Evolutionary conservation across 2,888 invertebrate species (phyloP), one percentile per base, ranked within the genome.

Genomic region (Caenorhabditis virilis): DNA sequence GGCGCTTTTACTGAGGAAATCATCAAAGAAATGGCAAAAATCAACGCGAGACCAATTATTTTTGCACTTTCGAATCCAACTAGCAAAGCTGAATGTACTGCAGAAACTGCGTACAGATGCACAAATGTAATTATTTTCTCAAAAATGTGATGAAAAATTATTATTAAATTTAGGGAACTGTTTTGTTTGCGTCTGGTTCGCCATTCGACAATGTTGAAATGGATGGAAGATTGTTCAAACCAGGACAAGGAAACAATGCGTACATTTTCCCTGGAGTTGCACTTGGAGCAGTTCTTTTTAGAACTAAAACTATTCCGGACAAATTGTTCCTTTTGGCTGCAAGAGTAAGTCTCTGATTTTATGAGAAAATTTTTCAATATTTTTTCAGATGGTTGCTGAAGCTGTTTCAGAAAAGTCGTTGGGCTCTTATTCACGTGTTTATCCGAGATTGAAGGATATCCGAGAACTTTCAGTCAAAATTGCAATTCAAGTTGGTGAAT

Each of bases 41-140:
- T 89, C 83, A 93, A 93, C 85, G 88, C 90, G 22, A 87, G 88
- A 52, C 98, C 98, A 2, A 89, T 99, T 66, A 92, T 98, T 78
- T 98, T 98, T 85, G 97, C 98, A 13, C 88, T 98, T 45, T 95
- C 95, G 84, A 98, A 98, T 87, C 98, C 98, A 53, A 99, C 98
- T 53, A 89, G 89, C 85, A 95, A 95, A 87, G 94, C 98, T 0
- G 98, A 98, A 86, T 98, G 98, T 84, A 97, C 98, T n/a, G 98
- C 98, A n/a, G 92, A 94, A 84, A 89, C 93, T 79, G 97, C 95
- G 3, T 98, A 95, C 85, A 88, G 85, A 38, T 85, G 90, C 81
- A 94, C 95, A 0, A 89, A 92, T 68, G 93, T 92, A 82, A 85
- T 86, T 30, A 3, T 26, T 9, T 15, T 42, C 22, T 20, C 1